phyloP scores from a whole-genome alignment of 92 coral and sea anemone genomes.

The Pocillopora grandis region DNA sequence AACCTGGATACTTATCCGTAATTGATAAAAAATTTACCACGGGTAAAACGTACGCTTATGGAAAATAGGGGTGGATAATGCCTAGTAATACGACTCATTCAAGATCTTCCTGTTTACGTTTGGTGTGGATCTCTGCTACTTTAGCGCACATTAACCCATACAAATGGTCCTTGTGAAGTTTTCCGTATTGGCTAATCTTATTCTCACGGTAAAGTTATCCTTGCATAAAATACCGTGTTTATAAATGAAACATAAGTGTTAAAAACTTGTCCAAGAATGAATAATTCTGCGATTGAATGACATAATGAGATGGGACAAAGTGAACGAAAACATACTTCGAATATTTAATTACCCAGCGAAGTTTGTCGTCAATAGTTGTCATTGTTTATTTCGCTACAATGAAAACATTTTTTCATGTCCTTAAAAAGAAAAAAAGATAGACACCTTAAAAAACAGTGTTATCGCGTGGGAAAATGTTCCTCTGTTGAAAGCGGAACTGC shows the following conservation, averaged over 20 bases:
- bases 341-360: neutral
- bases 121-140: too few relatives aligned
- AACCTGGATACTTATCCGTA: too few relatives aligned
- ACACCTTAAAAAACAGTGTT: neutral
- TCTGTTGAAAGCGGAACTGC: neutral
- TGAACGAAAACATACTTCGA: neutral
- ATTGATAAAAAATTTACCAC: too few relatives aligned
- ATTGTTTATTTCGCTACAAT: neutral
- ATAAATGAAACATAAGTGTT: neutral
- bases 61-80: too few relatives aligned
- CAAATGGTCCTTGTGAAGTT: neutral
- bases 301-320: neutral
- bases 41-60: too few relatives aligned
- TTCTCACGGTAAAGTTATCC: constrained; percentile 18
- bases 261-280: neutral
- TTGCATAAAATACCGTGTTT: neutral
- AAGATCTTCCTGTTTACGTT: too few relatives aligned
- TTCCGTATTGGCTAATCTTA: neutral
- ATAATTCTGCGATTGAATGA: neutral
- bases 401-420: neutral
- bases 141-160: neutral
- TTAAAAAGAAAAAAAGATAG: neutral
- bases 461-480: constrained; percentile 5
- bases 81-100: too few relatives aligned
- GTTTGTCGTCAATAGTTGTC: neutral